phyloP scores from a whole-genome alignment of 2,888 invertebrate species.

The Campopleginae sp. region DNA sequence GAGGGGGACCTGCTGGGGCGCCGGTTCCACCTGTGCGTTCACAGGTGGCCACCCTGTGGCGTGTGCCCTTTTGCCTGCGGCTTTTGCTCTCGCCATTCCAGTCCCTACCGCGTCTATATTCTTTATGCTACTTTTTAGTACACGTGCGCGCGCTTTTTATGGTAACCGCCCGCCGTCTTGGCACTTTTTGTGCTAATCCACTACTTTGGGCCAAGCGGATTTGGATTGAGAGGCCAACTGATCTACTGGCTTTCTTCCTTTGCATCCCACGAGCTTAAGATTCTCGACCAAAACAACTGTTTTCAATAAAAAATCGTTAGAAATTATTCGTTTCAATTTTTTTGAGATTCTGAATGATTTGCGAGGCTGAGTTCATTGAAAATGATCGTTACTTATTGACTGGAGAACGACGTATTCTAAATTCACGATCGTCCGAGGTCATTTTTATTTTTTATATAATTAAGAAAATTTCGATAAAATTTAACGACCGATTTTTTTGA shows the following conservation, averaged over 20 bases:
- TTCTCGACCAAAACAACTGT: background rate
- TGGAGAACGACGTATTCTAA: too few species aligned
- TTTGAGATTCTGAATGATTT: too few species aligned
- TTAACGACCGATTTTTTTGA: too few species aligned
- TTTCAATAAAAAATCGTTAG: background rate
- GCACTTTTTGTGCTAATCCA: background rate
- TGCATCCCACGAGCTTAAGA: background rate
- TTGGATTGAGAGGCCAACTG: background rate
- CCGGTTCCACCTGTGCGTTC: conserved; percentile 62
- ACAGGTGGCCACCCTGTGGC: conserved; percentile 57
- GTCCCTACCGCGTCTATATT: background rate
- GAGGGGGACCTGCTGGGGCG: conserved; percentile 49
- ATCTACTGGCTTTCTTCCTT: background rate
- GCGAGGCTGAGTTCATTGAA: too few species aligned
- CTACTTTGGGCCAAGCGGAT: background rate
- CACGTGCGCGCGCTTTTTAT: background rate
- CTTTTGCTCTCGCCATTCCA: conserved; percentile 29
- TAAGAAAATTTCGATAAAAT: too few species aligned
- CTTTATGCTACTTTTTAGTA: background rate
- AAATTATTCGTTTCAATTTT: too few species aligned
- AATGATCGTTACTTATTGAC: too few species aligned
- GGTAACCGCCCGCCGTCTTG: background rate
- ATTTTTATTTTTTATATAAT: too few species aligned
- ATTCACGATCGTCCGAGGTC: too few species aligned
- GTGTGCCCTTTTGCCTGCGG: conserved; percentile 48